These are phyloP conservation scores for Pachycephala philippinensis DNA, from an alignment of 2,113 vertebrate species.

Conservation along the genomic window DNA sequence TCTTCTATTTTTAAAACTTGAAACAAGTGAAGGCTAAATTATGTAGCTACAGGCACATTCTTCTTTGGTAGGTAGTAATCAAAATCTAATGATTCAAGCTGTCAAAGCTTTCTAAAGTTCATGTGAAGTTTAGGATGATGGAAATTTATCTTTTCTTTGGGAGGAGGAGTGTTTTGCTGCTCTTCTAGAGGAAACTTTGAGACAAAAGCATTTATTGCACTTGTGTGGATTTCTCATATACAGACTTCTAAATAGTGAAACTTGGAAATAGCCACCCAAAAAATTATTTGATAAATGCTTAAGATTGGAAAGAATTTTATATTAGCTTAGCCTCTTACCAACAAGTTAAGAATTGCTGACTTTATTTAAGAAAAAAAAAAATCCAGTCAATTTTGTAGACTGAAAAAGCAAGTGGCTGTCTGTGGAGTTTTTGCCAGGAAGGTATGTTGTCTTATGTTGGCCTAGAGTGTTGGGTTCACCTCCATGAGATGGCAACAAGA, in stretches of 20 bases:
- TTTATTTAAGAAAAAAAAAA: not conserved
- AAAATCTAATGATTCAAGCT: not conserved
- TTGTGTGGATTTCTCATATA: not conserved
- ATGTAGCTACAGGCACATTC: not conserved
- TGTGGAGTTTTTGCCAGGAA: not conserved
- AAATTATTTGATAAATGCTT: not conserved
- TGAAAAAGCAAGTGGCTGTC: not conserved
- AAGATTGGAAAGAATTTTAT: not conserved
- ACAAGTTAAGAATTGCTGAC: not conserved
- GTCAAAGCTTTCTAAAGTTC: not conserved
- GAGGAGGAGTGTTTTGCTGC: not conserved
- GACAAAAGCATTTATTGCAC: not conserved
- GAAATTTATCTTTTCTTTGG: not conserved
- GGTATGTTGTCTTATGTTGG: not conserved
- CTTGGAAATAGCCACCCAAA: not conserved
- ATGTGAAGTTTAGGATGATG: not conserved
- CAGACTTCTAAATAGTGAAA: not conserved
- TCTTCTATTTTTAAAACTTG: not conserved
- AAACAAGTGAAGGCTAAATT: not conserved
- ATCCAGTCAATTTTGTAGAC: not conserved
- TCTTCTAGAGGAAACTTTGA: not conserved
- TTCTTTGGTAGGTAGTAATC: not conserved
- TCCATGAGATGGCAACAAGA: not conserved
- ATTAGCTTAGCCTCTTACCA: not conserved
- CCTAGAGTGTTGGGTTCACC: not conserved